Evolutionary conservation across 2,797 vertebrate genomes (phyloP).

Genomic region (Todus mexicanus): DNA sequence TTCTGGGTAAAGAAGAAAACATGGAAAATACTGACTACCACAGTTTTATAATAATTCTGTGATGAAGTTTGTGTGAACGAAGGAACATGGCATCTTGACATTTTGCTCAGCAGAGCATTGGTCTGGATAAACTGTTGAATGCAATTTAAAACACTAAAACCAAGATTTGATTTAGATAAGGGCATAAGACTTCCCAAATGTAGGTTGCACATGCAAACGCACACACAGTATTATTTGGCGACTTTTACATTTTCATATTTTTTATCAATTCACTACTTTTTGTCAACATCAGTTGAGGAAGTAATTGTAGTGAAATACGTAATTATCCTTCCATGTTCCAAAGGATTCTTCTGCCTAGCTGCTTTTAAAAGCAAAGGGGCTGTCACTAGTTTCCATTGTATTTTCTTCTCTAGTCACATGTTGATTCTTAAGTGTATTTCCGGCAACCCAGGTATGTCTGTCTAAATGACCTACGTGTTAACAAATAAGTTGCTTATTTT

Average conservation of each 20-base stretch:
- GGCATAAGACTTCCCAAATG: rapidly evolving
- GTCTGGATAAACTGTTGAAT: neutral
- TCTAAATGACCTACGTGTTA: neutral
- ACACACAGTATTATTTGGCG: neutral
- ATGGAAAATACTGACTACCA: neutral
- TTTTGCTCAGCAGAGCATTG: neutral
- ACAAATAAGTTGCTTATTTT: neutral
- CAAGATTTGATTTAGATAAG: neutral
- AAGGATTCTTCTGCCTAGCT: neutral
- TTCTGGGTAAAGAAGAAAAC: neutral
- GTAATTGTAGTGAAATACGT: neutral
- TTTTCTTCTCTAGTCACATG: neutral
- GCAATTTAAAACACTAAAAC: neutral
- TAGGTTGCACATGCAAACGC: neutral
- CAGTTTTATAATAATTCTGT: neutral
- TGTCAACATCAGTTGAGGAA: neutral
- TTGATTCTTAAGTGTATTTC: neutral
- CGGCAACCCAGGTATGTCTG: neutral
- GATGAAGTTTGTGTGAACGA: neutral
- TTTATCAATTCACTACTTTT: neutral
- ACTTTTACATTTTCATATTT: neutral
- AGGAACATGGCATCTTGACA: neutral
- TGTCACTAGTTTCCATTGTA: neutral
- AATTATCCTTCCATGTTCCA: neutral
- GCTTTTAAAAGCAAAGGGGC: neutral